Evolutionary conservation across 2,113 vertebrate genomes (phyloP).

Genomic region (Speoplatyrhinus poulsoni): DNA sequence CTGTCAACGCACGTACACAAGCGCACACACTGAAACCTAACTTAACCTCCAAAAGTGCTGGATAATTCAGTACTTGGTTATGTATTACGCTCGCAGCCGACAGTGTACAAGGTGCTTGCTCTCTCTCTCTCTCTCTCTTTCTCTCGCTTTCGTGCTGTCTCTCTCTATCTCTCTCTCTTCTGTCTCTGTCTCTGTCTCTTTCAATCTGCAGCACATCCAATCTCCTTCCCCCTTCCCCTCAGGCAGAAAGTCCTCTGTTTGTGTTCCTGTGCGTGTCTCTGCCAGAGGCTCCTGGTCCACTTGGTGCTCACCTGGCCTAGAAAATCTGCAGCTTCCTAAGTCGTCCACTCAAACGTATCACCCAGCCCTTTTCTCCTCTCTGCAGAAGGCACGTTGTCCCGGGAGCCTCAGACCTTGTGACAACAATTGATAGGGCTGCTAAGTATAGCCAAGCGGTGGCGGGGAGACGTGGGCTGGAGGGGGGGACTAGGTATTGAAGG

Average conservation of each 20-base stretch:
- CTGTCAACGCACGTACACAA: neutral
- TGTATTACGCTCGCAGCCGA: constrained; percentile 17
- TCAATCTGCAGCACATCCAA: neutral
- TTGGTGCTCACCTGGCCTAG: constrained; percentile 73
- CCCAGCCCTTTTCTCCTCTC: constrained; percentile 36
- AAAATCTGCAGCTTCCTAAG: constrained; percentile 61
- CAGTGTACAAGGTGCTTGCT: neutral
- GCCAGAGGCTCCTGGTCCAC: constrained; percentile 51
- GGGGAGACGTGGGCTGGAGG: constrained; percentile 13
- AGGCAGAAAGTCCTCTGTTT: constrained; percentile 30
- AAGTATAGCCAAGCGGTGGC: constrained; percentile 63
- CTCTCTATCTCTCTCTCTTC: neutral
- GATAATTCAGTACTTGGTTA: constrained; percentile 19
- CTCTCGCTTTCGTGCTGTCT: neutral
- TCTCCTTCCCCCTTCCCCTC: neutral
- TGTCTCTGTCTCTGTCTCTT: constrained; percentile 1
- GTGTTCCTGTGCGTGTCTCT: constrained; percentile 30
- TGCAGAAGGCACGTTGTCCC: constrained; percentile 28
- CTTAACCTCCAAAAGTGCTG: constrained; percentile 7
- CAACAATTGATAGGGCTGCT: constrained; percentile 65
- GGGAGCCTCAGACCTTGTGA: constrained; percentile 50
- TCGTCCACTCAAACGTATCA: constrained; percentile 47
- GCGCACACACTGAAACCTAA: neutral
- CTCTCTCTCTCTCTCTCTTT: constrained; percentile 1
- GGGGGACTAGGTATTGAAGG: constrained; percentile 1